Percentiles rank a stretch among this genome's conserved stretches.
Conservation (phyloP, 2,797 vertebrate genomes). For the Sphenodon punctatus region DNA sequence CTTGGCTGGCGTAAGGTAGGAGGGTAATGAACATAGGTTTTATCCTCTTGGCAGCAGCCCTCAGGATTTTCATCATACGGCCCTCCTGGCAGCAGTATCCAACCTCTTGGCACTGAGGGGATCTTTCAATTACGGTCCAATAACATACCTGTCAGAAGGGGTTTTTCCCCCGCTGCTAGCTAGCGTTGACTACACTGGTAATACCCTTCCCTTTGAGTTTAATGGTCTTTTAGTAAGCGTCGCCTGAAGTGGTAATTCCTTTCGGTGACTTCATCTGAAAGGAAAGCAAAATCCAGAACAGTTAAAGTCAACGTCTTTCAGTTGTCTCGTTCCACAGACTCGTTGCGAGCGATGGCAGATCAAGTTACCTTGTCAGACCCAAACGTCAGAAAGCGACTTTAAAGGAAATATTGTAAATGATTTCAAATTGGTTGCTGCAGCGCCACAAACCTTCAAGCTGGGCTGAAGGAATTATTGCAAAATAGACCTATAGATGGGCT, state of each 20-base stretch:
- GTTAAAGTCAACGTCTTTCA: not conserved
- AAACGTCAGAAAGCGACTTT: not conserved
- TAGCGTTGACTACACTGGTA: not conserved
- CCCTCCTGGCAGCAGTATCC: not conserved
- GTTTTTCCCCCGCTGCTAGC: not conserved
- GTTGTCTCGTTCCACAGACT: not conserved
- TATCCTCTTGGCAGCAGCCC: not conserved
- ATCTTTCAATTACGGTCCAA: not conserved
- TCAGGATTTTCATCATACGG: not conserved
- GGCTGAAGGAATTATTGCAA: too few species aligned
- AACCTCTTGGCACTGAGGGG: not conserved
- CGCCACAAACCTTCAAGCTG: too few species aligned
- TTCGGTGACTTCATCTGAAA: not conserved
- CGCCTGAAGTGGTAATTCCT: not conserved
- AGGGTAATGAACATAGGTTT: not conserved
- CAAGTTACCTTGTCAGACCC: fast-evolving
- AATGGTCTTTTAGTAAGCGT: not conserved
- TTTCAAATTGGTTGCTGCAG: too few species aligned
- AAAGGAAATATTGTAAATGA: not conserved
- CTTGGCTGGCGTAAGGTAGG: not conserved
- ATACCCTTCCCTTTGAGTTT: not conserved
- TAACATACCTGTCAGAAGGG: not conserved
- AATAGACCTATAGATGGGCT: too few species aligned
- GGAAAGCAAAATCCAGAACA: not conserved
- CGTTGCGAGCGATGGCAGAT: not conserved